Percentiles rank a stretch among this genome's conserved stretches.
phyloP scores from a whole-genome alignment of 2,797 vertebrate genomes.

The Spondyliosoma cantharus region DNA sequence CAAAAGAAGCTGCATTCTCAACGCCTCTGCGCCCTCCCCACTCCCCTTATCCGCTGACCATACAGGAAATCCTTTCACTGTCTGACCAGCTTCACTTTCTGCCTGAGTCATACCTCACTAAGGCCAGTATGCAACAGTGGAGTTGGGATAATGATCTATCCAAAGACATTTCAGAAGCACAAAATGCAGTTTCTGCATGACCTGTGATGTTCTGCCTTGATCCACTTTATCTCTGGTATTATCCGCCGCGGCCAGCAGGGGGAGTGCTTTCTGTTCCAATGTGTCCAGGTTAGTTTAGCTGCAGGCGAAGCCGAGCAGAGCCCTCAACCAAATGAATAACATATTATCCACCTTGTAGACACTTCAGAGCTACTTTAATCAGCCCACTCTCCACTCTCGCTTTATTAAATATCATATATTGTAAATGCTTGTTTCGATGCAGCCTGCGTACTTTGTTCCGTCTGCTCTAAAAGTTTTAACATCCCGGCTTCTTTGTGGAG shows the following conservation, averaged over 20 bases:
- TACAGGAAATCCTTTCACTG: constrained; percentile 73
- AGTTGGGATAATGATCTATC: constrained; percentile 60
- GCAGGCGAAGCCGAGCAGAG: constrained; percentile 53
- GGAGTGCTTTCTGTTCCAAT: constrained; percentile 77
- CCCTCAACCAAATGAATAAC: constrained; percentile 58
- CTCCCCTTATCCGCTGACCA: constrained; percentile 68
- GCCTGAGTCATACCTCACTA: constrained; percentile 64
- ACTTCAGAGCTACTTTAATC: constrained; percentile 72
- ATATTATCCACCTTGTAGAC: constrained; percentile 59
- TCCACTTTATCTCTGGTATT: constrained; percentile 47
- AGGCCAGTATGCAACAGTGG: constrained; percentile 25
- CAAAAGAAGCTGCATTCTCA: constrained; percentile 72
- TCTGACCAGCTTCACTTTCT: constrained; percentile 64
- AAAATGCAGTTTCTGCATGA: constrained; percentile 46
- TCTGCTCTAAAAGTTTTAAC: constrained; percentile 64
- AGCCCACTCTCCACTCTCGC: constrained; percentile 28
- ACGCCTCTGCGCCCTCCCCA: constrained; percentile 60
- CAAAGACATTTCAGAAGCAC: constrained; percentile 49
- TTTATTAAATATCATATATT: constrained; percentile 56
- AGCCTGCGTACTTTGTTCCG: constrained; percentile 36
- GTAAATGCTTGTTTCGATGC: constrained; percentile 48
- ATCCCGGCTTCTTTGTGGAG: constrained; percentile 50
- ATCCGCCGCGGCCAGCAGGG: constrained; percentile 78
- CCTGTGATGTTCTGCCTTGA: constrained; percentile 45
- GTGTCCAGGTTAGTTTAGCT: constrained; percentile 40